Evolutionary conservation across 2,888 invertebrate species (phyloP).

Genomic region (Timema podura): DNA sequence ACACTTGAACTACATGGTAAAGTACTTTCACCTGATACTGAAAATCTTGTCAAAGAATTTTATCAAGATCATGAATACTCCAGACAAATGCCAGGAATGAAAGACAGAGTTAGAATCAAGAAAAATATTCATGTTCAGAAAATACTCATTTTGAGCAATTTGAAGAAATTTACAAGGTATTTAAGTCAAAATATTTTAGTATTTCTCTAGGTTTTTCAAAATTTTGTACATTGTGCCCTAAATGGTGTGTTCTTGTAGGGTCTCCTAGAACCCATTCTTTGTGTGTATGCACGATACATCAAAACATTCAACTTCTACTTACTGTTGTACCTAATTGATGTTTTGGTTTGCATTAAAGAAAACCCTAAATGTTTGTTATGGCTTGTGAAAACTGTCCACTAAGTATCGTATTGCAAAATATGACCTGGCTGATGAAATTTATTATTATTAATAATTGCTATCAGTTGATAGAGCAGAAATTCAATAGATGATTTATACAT

Average conservation of each 20-base stretch:
- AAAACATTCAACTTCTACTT: constrained; percentile 3
- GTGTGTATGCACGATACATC: constrained; percentile 8
- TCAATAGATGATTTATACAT: too few relatives aligned
- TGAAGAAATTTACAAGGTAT: neutral
- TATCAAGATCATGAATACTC: neutral
- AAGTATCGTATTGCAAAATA: too few relatives aligned
- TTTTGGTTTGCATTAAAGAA: neutral
- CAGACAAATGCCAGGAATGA: constrained; percentile 5
- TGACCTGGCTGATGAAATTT: too few relatives aligned
- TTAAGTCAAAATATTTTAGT: neutral
- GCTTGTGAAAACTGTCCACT: neutral
- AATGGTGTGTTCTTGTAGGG: neutral
- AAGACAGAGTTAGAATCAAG: neutral
- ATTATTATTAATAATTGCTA: too few relatives aligned
- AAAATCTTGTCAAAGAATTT: neutral
- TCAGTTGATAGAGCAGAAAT: too few relatives aligned
- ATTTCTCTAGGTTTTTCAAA: neutral
- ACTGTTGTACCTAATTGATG: neutral
- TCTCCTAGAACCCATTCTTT: neutral
- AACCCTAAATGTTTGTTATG: neutral
- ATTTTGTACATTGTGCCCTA: neutral
- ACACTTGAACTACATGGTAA: neutral
- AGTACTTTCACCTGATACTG: too few relatives aligned
- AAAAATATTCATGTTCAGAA: neutral
- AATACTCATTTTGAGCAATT: neutral